Evolutionary conservation across 2,113 vertebrate genomes (phyloP).

Genomic region (Burhinus bistriatus): DNA sequence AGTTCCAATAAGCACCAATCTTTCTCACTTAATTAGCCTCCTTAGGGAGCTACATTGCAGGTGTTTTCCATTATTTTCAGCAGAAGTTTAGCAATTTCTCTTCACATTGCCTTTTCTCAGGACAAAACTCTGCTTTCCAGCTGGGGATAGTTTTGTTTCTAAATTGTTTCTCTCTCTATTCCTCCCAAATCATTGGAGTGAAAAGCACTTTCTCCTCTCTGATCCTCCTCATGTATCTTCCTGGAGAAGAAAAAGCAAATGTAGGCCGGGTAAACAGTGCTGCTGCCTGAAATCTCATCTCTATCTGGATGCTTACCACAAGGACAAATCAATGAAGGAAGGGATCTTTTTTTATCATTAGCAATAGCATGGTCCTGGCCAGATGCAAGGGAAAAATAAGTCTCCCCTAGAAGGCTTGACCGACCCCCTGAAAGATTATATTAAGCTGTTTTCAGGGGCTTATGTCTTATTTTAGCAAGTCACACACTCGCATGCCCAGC

Average conservation of each 20-base stretch:
- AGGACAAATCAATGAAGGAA: neutral
- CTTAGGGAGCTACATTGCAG: neutral
- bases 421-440: neutral
- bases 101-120: neutral
- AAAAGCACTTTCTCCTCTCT: neutral
- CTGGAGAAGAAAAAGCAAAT: neutral
- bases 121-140: constrained; percentile 34
- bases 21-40: constrained; percentile 34
- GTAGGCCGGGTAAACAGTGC: neutral
- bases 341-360: neutral
- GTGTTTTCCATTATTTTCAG: constrained; percentile 40
- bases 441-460: constrained; percentile 25
- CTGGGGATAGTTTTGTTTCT: constrained; percentile 5
- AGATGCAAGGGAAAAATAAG: neutral
- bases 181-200: neutral
- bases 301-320: neutral
- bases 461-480: constrained; percentile 29
- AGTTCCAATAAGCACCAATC: constrained; percentile 14
- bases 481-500: neutral
- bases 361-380: neutral
- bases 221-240: neutral
- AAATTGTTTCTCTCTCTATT: neutral
- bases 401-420: neutral
- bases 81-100: constrained; percentile 19
- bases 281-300: neutral